These are phyloP conservation scores for Hoplias malabaricus DNA, from an alignment of 2,113 vertebrate genomes.

Conservation along the genomic window DNA sequence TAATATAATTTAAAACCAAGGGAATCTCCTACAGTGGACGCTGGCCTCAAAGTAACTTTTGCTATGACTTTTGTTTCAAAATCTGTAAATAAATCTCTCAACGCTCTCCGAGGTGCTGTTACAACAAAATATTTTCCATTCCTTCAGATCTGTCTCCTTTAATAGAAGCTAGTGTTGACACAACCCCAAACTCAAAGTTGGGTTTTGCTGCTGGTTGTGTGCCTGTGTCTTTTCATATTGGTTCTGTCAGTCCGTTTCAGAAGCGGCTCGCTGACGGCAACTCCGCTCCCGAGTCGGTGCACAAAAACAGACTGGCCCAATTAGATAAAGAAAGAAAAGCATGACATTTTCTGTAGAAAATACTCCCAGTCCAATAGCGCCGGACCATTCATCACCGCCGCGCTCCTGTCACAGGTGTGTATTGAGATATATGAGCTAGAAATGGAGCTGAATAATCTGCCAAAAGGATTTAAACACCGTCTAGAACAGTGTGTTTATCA, in stretches of 20 bases:
- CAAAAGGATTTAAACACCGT: constrained; percentile 1
- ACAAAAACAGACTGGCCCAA: constrained; percentile 23
- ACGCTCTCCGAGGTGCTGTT: too few species aligned
- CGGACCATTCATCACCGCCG: constrained; percentile 44
- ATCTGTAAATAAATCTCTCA: too few species aligned
- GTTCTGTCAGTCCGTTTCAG: constrained; percentile 30
- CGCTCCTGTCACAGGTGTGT: constrained; percentile 35
- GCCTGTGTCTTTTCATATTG: constrained; percentile 21
- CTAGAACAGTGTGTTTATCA: not conserved
- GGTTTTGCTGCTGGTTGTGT: not conserved
- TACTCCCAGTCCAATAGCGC: constrained; percentile 2
- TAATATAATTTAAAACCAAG: too few species aligned
- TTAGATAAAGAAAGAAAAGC: constrained; percentile 40
- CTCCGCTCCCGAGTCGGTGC: not conserved
- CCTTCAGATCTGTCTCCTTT: not conserved
- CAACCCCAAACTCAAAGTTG: not conserved
- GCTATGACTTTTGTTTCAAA: too few species aligned
- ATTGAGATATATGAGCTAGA: constrained; percentile 50
- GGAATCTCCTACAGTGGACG: too few species aligned
- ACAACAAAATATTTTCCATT: too few species aligned
- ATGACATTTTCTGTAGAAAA: constrained; percentile 44
- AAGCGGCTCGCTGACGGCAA: constrained; percentile 3
- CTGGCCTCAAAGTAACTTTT: too few species aligned
- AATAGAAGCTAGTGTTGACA: not conserved
- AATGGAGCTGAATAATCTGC: constrained; percentile 34